Evolutionary conservation across 2,888 invertebrate species (phyloP).

Genomic region (Volucella inanis): DNA sequence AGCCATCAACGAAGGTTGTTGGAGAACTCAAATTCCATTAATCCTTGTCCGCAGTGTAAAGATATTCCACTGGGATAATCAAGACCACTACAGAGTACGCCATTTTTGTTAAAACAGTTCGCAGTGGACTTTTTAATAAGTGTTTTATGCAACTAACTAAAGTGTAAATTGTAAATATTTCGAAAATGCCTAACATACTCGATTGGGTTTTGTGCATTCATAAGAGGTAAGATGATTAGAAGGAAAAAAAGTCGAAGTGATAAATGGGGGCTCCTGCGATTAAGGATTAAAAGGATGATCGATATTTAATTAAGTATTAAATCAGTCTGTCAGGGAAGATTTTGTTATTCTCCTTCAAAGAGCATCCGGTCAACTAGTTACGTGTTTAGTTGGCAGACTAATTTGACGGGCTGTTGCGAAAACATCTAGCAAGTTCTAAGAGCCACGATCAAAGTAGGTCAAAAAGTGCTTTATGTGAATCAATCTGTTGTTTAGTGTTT

Average conservation of each 20-base stretch:
- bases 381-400: not conserved
- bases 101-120: conserved; percentile 64
- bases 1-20: not conserved
- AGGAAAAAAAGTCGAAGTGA: conserved; percentile 7
- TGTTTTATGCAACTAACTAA: conserved; percentile 27
- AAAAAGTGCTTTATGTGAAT: conserved; percentile 39
- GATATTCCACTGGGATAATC: conserved; percentile 67
- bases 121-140: conserved; percentile 10
- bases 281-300: no score
- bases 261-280: not conserved
- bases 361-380: not conserved
- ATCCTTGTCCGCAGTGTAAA: conserved; percentile 57
- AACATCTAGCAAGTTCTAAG: conserved; percentile 37
- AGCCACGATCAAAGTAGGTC: conserved; percentile 53
- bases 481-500: not conserved
- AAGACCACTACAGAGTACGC: conserved; percentile 53
- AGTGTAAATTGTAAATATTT: conserved; percentile 1
- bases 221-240: conserved; percentile 4
- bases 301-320: not conserved
- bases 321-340: no score
- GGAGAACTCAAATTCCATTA: conserved; percentile 26
- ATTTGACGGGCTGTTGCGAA: not conserved
- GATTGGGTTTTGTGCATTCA: not conserved
- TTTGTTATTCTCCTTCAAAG: not conserved
- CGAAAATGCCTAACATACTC: conserved; percentile 10